Evolutionary conservation across 2,888 invertebrate genomes (phyloP), one percentile per base, ranked within the genome.

Genomic region (Macaria notata): DNA sequence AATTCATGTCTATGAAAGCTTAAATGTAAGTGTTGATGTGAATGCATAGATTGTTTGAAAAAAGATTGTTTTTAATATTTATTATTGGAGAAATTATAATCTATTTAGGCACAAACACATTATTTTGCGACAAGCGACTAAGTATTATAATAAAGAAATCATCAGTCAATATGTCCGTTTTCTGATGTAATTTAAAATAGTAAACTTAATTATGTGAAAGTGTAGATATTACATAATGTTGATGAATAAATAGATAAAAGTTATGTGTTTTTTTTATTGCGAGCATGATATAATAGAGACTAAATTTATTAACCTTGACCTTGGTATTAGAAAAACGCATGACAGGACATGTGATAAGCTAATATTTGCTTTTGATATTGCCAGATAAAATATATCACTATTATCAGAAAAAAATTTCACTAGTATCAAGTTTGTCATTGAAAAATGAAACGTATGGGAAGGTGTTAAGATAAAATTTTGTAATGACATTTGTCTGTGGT

Each of bases 211-310:
- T 84, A 86, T 89, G 88, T 88, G 88, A 87, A 88, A 88, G 87
- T 91, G 90, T 91, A 91, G 90, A 89, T 90, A 91, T 88, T 86
- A 89, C 86, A 87, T 89, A 91, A 91, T 89, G 91, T 91, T 91
- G 89, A 89, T 86, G 90, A 90, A 89, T 91, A 91, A 91, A 91
- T 90, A 90, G 87, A 82, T 84, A 87, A 88, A 88, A 84, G 76
- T 79, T 80, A 73, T 57, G 59, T 52, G 46, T 63, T 69, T 69
- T 70, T n/a, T 71, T 75, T 72, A 75, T 73, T 74, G 53, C 41
- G 29, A 45, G 42, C 31, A 38, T 50, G 8, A 41, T 36, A 44
- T 56, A 43, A 46, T 19, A 67, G 62, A 61, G 43, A 31, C 19
- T 44, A 44, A 44, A 33, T 50, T 50, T 41, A 8, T n/a, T 41